These are phyloP conservation scores for Whitmania pigra DNA, from an alignment of 1,140 invertebrate species.

Conservation along the genomic window DNA sequence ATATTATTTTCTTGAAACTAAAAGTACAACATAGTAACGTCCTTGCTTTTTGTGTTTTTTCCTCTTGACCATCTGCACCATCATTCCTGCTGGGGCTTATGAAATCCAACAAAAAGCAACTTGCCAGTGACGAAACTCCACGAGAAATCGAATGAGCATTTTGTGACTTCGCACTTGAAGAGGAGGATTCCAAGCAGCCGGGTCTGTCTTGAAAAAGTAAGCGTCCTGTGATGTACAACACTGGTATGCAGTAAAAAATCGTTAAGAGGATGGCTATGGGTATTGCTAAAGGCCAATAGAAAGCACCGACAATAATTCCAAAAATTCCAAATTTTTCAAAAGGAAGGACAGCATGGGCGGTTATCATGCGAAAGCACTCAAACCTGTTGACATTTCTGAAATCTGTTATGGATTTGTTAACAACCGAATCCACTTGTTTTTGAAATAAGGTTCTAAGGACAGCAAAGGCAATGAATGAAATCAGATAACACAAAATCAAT, in stretches of 20 bases:
- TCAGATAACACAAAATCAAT: constrained; percentile 16
- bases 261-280: constrained; percentile 17
- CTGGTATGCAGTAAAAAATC: constrained; percentile 23
- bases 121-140: constrained; percentile 18
- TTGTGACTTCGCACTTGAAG: background rate
- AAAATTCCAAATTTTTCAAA: constrained; percentile 25
- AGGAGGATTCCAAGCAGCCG: background rate
- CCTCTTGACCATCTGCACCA: background rate
- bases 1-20: background rate
- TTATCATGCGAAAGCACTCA: constrained; percentile 21
- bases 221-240: constrained; percentile 20
- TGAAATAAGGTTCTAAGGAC: constrained; percentile 61
- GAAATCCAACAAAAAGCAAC: constrained; percentile 18
- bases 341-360: constrained; percentile 21
- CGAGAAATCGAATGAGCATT: constrained; percentile 1
- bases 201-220: constrained; percentile 18
- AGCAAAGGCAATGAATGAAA: constrained; percentile 17
- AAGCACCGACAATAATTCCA: constrained; percentile 17
- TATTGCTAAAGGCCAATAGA: constrained; percentile 24
- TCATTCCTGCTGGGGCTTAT: constrained; percentile 14
- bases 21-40: background rate
- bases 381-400: constrained; percentile 12
- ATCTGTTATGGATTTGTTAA: constrained; percentile 15
- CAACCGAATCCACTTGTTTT: constrained; percentile 33
- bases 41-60: background rate